Percentiles rank a stretch among this genome's conserved stretches.
Conservation (phyloP, 2,888 invertebrate species). For the Protophormia terraenovae region DNA sequence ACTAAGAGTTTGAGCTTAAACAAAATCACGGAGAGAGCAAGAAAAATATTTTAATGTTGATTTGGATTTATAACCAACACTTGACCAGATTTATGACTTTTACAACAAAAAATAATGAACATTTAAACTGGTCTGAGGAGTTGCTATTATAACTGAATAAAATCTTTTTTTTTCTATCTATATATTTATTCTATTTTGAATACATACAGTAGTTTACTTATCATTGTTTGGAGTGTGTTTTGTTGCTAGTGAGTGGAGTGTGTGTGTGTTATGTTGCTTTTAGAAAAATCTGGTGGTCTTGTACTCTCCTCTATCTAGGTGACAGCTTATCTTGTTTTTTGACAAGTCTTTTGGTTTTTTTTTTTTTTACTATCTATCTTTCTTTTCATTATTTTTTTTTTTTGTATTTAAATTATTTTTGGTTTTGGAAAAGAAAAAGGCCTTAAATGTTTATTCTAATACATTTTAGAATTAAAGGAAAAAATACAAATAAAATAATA, state of each 20-base stretch:
- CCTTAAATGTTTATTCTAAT: background rate
- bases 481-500: background rate
- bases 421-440: background rate
- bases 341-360: conserved; percentile 60
- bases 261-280: background rate
- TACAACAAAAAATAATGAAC: background rate
- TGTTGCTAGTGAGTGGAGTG: too few relatives aligned
- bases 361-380: background rate
- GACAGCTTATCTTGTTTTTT: conserved; percentile 78
- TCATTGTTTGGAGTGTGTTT: conserved; percentile 13
- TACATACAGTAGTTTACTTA: conserved; percentile 58
- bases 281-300: conserved; percentile 50
- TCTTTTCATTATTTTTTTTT: background rate
- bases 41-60: conserved; percentile 7
- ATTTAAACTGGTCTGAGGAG: background rate
- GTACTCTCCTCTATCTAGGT: conserved; percentile 64
- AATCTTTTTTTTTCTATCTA: conserved; percentile 1
- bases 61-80: conserved; percentile 46
- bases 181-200: background rate
- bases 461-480: background rate
- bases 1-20: background rate
- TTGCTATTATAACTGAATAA: conserved; percentile 4
- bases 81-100: conserved; percentile 44
- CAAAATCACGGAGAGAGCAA: background rate
- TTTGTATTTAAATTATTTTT: background rate